These are phyloP conservation scores for Mechanitis mazaeus DNA, from an alignment of 2,888 invertebrate genomes.

Conservation along the genomic window DNA sequence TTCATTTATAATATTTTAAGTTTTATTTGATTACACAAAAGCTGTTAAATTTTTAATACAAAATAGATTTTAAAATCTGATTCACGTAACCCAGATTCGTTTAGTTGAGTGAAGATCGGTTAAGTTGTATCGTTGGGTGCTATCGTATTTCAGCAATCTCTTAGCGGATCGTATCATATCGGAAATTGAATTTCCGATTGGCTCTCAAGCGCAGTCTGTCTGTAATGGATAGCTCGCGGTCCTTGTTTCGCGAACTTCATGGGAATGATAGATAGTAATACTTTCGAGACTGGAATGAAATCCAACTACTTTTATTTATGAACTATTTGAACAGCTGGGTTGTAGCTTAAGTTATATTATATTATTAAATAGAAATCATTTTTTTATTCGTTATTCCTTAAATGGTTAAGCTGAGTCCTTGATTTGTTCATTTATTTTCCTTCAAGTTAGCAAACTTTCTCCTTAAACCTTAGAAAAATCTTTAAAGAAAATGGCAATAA, in stretches of 20 bases:
- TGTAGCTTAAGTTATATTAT: not conserved
- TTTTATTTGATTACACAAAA: too few species aligned
- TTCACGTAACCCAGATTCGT: slow-evolving; percentile 19
- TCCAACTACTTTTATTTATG: slow-evolving; percentile 43
- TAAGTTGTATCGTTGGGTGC: slow-evolving; percentile 38
- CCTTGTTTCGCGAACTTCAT: slow-evolving; percentile 46
- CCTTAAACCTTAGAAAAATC: not conserved
- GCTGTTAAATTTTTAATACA: too few species aligned
- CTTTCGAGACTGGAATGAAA: slow-evolving; percentile 40
- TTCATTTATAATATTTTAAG: too few species aligned
- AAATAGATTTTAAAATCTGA: not conserved
- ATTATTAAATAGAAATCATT: not conserved
- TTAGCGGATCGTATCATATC: slow-evolving; percentile 60
- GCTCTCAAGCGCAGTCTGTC: slow-evolving; percentile 47
- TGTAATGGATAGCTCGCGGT: slow-evolving; percentile 52
- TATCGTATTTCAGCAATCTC: slow-evolving; percentile 62
- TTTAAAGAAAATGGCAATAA: slow-evolving; percentile 7
- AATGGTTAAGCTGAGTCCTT: too few species aligned
- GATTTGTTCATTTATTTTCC: too few species aligned
- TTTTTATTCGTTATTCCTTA: not conserved
- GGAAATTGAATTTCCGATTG: slow-evolving; percentile 73
- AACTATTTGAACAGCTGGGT: not conserved
- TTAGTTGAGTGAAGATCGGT: slow-evolving; percentile 25
- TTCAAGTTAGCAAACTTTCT: too few species aligned
- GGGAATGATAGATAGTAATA: slow-evolving; percentile 53